Percentiles rank a stretch among this genome's conserved stretches.
Evolutionary conservation across 2,797 vertebrate species (phyloP).

Genomic region (Urocyon cinereoargenteus): DNA sequence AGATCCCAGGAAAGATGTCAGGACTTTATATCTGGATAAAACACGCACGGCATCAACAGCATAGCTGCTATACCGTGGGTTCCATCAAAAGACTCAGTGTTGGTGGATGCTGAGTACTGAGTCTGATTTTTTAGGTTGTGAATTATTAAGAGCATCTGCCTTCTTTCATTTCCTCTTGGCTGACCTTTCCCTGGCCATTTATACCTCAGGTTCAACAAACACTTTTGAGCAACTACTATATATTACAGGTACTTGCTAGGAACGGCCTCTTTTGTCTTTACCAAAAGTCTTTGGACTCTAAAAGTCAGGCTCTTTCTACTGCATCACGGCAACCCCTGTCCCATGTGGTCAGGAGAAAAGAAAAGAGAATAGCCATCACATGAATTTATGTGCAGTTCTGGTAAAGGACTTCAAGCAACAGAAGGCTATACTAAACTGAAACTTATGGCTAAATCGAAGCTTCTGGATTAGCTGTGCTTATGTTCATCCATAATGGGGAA

Average conservation of each 20-base stretch:
- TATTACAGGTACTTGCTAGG: not conserved
- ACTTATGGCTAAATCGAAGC: not conserved
- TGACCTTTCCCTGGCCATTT: not conserved
- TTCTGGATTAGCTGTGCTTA: not conserved
- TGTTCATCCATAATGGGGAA: not conserved
- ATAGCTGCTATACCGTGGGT: not conserved
- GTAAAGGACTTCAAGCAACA: slow-evolving; percentile 18
- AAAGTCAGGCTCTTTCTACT: not conserved
- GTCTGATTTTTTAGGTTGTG: not conserved
- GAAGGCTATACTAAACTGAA: slow-evolving; percentile 54
- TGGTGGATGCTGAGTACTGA: not conserved
- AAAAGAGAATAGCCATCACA: not conserved
- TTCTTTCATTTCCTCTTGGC: not conserved
- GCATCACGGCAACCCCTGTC: not conserved
- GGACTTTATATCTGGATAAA: not conserved
- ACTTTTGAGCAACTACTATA: not conserved
- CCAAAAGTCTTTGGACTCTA: not conserved
- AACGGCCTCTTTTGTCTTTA: not conserved
- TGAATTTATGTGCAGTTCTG: not conserved
- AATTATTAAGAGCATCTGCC: not conserved
- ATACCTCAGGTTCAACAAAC: not conserved
- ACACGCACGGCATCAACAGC: not conserved
- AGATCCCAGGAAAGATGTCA: not conserved
- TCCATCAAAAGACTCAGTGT: not conserved
- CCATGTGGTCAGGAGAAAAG: not conserved